These are phyloP conservation scores for Knipowitschia caucasica DNA, from an alignment of 2,797 vertebrate species.

Conservation along the genomic window DNA sequence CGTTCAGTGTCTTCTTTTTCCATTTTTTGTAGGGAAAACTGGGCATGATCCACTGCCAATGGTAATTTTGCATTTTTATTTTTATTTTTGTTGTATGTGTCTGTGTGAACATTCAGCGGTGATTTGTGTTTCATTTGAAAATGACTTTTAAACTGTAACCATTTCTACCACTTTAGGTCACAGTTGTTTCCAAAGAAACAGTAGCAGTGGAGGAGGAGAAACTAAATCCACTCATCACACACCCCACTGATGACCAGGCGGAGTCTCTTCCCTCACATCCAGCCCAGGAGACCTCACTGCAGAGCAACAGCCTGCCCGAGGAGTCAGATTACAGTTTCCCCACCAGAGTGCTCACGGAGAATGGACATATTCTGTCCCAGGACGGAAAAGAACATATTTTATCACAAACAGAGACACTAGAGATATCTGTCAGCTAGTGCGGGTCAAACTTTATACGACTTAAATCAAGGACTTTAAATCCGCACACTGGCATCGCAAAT, in stretches of 20 bases:
- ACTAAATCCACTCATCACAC: background rate
- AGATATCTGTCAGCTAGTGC: too few relatives aligned
- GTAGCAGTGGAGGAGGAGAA: background rate
- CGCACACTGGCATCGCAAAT: background rate
- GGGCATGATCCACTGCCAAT: background rate
- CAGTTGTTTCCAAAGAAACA: background rate
- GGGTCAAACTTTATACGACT: too few relatives aligned
- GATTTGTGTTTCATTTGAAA: too few relatives aligned
- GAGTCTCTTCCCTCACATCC: background rate
- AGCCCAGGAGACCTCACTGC: background rate
- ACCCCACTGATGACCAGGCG: background rate
- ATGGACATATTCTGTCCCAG: conserved; percentile 54
- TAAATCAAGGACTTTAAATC: background rate
- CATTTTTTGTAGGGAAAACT: background rate
- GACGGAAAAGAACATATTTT: conserved; percentile 35
- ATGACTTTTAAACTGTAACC: too few relatives aligned
- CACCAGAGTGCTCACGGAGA: too few relatives aligned
- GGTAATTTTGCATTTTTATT: conserved; percentile 21
- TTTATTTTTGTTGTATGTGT: too few relatives aligned
- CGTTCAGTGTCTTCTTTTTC: conserved; percentile 1
- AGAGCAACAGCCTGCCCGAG: background rate
- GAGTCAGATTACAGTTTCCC: too few relatives aligned
- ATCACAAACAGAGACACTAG: conserved; percentile 20
- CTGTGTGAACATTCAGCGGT: too few relatives aligned
- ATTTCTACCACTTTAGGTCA: too few relatives aligned